Conservation (phyloP, 2,888 invertebrate genomes). For the Gymnocheta viridis region DNA sequence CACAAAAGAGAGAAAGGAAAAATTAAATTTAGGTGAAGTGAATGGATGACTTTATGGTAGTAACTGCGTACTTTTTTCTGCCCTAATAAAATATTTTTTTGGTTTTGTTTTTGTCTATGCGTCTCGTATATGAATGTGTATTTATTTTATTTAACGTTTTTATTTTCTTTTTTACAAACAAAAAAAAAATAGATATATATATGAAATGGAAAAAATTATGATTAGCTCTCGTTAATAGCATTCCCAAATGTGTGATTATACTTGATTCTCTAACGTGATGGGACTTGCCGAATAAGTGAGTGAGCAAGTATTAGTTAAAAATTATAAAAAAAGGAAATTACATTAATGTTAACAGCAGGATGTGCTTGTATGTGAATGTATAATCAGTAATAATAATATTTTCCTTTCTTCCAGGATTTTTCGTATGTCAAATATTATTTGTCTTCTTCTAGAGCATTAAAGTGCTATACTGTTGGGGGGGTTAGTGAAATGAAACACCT, state of each 20-base stretch:
- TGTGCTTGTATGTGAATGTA: conserved; percentile 54
- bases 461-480: conserved; percentile 7
- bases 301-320: conserved; percentile 9
- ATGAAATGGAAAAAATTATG: conserved; percentile 64
- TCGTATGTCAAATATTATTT: conserved; percentile 15
- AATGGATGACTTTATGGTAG: conserved; percentile 29
- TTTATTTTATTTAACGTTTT: conserved; percentile 65
- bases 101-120: conserved; percentile 34
- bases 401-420: conserved; percentile 25
- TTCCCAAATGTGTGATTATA: conserved; percentile 74
- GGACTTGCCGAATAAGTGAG: conserved; percentile 58
- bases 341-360: conserved; percentile 66
- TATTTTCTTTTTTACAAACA: conserved; percentile 18
- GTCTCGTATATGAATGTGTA: conserved; percentile 44
- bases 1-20: background rate
- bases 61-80: background rate
- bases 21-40: conserved; percentile 1
- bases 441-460: conserved; percentile 17
- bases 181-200: conserved; percentile 17
- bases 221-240: conserved; percentile 72
- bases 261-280: conserved; percentile 73
- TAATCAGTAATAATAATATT: conserved; percentile 65
- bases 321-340: conserved; percentile 34
- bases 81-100: background rate
- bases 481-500: conserved; percentile 34